These are phyloP conservation scores for Lapara coniferarum DNA, from an alignment of 2,888 invertebrate genomes.

Conservation along the genomic window DNA sequence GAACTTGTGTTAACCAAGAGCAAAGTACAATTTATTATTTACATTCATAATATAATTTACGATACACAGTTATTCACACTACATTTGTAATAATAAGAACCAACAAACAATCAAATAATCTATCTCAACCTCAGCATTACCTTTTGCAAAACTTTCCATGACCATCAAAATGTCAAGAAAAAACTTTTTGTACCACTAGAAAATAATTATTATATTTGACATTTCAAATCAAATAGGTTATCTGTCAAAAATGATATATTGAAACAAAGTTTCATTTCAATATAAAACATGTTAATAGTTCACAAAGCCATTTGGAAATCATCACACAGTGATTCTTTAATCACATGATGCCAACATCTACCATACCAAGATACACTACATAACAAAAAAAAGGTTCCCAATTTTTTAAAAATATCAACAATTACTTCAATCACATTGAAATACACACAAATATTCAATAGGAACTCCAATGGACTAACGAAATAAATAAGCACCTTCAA, in stretches of 20 bases:
- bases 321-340: conserved; percentile 24
- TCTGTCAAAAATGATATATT: conserved; percentile 53
- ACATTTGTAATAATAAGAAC: neutral
- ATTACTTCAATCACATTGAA: conserved; percentile 46
- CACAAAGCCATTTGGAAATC: conserved; percentile 11
- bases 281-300: conserved; percentile 21
- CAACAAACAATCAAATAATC: neutral
- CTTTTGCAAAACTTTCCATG: neutral
- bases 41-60: too few relatives aligned
- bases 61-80: too few relatives aligned
- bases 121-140: neutral
- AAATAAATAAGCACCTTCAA: conserved; percentile 43
- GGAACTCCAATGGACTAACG: conserved; percentile 31
- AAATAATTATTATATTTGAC: conserved; percentile 45
- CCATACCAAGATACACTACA: conserved; percentile 44
- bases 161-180: neutral
- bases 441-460: conserved; percentile 34
- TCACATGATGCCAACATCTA: conserved; percentile 46
- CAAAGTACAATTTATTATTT: too few relatives aligned
- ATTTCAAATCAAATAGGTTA: conserved; percentile 59
- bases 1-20: too few relatives aligned
- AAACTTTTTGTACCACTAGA: conserved; percentile 32
- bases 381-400: conserved; percentile 37
- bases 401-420: conserved; percentile 40
- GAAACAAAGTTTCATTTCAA: conserved; percentile 26